A percentile compares a stretch with the other conserved stretches of the same genome.
phyloP scores from a whole-genome alignment of 2,113 vertebrate species.

The Catharus bicknelli region DNA sequence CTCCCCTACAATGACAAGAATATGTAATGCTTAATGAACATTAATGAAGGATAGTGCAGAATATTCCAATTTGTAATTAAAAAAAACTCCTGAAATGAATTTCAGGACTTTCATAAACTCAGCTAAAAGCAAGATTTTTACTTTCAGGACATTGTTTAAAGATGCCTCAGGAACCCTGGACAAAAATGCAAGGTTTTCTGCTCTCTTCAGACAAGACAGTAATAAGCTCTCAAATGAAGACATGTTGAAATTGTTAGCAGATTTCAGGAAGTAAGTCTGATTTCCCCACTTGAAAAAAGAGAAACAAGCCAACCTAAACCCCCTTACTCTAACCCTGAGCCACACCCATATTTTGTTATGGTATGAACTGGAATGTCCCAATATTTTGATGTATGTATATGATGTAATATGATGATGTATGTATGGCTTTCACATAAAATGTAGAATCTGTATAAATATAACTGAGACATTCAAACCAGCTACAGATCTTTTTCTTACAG shows the following conservation, averaged over 20 bases:
- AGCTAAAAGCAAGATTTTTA: conserved; percentile 33
- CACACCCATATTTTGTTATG: not conserved
- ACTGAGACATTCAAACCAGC: not conserved
- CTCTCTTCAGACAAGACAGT: conserved; percentile 94
- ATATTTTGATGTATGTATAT: not conserved
- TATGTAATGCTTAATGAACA: not conserved
- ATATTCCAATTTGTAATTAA: not conserved
- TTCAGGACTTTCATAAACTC: not conserved
- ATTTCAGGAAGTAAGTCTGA: conserved; percentile 93
- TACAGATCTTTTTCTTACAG: not conserved
- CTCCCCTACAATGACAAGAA: not conserved
- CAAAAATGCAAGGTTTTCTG: conserved; percentile 91
- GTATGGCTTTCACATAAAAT: not conserved
- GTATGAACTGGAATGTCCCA: not conserved
- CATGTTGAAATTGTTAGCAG: conserved; percentile 92
- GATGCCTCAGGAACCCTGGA: conserved; percentile 91
- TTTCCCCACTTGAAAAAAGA: not conserved
- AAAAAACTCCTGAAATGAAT: not conserved
- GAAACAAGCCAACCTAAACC: not conserved
- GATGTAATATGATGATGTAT: too few species aligned
- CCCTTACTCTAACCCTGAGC: not conserved
- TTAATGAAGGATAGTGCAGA: not conserved
- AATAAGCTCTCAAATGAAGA: conserved; percentile 97
- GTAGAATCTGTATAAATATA: not conserved
- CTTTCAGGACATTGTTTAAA: conserved; percentile 89